phyloP scores from a whole-genome alignment of 2,797 vertebrate genomes.

The Sarcoramphus papa region DNA sequence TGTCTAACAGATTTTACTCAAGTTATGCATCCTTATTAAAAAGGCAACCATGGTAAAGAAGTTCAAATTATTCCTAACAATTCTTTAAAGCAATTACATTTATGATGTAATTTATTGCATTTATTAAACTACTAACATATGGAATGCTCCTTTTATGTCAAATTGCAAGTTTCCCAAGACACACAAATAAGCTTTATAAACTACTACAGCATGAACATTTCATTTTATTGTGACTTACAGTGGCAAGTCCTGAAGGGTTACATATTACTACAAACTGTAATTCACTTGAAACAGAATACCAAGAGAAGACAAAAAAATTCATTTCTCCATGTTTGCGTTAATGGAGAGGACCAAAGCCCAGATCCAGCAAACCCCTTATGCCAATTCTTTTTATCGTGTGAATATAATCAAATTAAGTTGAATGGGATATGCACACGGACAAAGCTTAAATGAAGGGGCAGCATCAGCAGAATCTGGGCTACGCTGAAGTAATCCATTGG shows the following conservation, averaged over 20 bases:
- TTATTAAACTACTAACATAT: slow-evolving; percentile 46
- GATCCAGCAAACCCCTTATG: background rate
- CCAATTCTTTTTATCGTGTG: background rate
- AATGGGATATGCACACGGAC: background rate
- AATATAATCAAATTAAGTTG: background rate
- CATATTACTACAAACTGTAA: background rate
- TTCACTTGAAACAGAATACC: background rate
- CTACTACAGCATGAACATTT: slow-evolving; percentile 21
- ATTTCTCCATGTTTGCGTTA: background rate
- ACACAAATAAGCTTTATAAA: slow-evolving; percentile 14
- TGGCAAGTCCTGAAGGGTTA: slow-evolving; percentile 13
- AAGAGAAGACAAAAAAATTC: background rate
- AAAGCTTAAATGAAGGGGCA: background rate
- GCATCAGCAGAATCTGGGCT: background rate
- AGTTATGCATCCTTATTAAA: background rate
- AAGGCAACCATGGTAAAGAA: background rate
- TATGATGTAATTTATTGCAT: slow-evolving; percentile 10
- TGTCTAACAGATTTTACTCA: background rate
- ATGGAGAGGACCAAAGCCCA: background rate
- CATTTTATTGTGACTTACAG: slow-evolving; percentile 35
- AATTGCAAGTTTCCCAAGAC: slow-evolving; percentile 38
- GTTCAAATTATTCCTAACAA: slow-evolving; percentile 20
- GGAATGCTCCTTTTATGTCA: slow-evolving; percentile 53
- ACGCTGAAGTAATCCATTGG: background rate
- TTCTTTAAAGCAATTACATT: slow-evolving; percentile 17